A percentile compares a stretch with the other conserved stretches of the same genome.
Conservation (phyloP, 2,113 vertebrate genomes). For the Lynx canadensis region DNA sequence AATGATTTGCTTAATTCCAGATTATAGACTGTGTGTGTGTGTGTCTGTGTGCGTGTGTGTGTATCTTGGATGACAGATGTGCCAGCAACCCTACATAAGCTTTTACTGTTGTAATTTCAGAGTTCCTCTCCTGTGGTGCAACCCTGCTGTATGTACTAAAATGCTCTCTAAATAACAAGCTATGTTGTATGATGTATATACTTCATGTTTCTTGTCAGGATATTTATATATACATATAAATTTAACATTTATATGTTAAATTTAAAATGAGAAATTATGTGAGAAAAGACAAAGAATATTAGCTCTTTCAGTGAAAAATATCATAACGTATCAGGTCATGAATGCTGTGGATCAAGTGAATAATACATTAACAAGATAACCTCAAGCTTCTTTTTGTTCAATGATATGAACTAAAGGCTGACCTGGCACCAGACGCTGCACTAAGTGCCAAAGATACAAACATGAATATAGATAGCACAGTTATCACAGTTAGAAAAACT, state of each 20-base stretch:
- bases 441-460: background rate
- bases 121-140: background rate
- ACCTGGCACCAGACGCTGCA: background rate
- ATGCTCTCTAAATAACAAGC: background rate
- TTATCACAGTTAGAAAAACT: background rate
- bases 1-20: constrained; percentile 22
- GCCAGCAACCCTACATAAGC: background rate
- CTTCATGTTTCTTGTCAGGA: background rate
- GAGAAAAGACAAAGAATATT: background rate
- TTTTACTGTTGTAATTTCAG: background rate
- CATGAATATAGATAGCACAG: background rate
- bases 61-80: background rate
- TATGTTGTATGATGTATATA: background rate
- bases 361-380: background rate
- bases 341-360: background rate
- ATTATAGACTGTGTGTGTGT: background rate
- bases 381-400: background rate
- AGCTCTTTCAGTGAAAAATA: background rate
- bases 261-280: background rate
- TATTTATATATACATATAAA: background rate
- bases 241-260: too few relatives aligned
- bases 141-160: background rate
- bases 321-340: background rate
- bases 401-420: background rate
- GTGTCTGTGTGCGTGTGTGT: background rate